Evolutionary conservation across 2,888 invertebrate species (phyloP).

Genomic region (Agonopterix subpropinquella): DNA sequence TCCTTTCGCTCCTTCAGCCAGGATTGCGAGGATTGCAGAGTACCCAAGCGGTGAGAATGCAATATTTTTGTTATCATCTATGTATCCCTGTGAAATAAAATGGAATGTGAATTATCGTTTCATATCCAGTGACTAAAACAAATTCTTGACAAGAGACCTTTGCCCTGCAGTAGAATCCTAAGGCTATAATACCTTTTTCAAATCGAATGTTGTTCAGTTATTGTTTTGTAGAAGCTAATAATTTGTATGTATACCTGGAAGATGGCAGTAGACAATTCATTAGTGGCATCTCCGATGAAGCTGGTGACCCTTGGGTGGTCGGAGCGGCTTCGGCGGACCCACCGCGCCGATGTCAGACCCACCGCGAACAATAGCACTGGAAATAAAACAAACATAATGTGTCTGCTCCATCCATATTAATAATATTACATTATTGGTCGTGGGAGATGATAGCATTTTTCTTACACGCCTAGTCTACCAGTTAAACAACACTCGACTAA

Average conservation of each 20-base stretch:
- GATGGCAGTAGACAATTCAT: slow-evolving; percentile 67
- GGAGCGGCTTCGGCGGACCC: slow-evolving; percentile 52
- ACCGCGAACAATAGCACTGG: slow-evolving; percentile 45
- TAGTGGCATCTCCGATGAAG: slow-evolving; percentile 70
- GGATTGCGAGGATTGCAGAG: slow-evolving; percentile 76
- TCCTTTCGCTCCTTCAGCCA: slow-evolving; percentile 78
- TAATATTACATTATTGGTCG: no score
- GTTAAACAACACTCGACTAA: no score
- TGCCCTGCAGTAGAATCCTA: no score
- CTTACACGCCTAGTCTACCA: no score
- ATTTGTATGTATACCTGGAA: slow-evolving; percentile 54
- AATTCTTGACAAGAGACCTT: no score
- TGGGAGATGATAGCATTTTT: no score
- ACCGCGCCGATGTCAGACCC: slow-evolving; percentile 46
- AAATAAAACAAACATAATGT: slow-evolving; percentile 15
- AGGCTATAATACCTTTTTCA: no score
- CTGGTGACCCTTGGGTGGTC: slow-evolving; percentile 48
- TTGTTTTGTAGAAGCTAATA: not conserved
- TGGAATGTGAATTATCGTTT: not conserved
- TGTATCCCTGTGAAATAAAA: slow-evolving; percentile 58
- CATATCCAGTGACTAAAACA: no score
- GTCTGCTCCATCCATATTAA: no score
- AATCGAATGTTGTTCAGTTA: no score
- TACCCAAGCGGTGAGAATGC: slow-evolving; percentile 81
- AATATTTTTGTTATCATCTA: slow-evolving; percentile 71